Evolutionary conservation across 2,113 vertebrate species (phyloP).

Genomic region (Rhinoderma darwinii): DNA sequence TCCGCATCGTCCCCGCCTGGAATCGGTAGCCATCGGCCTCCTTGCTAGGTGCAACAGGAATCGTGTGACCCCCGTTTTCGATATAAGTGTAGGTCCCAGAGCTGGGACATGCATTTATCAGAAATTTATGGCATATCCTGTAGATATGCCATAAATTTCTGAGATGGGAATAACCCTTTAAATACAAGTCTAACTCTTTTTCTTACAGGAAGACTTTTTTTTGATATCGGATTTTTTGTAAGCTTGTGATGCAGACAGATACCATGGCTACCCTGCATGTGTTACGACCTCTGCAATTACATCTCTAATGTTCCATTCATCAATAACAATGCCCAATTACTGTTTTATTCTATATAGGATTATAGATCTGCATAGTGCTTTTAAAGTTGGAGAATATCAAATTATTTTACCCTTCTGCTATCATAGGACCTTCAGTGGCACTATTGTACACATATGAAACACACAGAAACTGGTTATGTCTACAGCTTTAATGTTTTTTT

Average conservation of each 20-base stretch:
- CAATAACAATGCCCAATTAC: conserved; percentile 40
- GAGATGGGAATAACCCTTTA: too few relatives aligned
- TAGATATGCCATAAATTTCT: too few relatives aligned
- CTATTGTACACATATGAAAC: background rate
- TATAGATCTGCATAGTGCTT: background rate
- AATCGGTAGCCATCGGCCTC: too few relatives aligned
- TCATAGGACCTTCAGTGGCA: background rate
- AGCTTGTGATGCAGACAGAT: conserved; percentile 66
- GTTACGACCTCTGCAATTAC: conserved; percentile 54
- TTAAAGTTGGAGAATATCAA: background rate
- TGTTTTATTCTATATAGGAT: conserved; percentile 27
- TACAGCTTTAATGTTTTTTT: background rate
- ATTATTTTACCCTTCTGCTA: background rate
- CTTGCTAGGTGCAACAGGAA: too few relatives aligned
- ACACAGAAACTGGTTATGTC: background rate
- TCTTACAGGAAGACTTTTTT: background rate
- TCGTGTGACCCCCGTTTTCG: too few relatives aligned
- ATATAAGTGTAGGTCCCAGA: too few relatives aligned
- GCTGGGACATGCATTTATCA: too few relatives aligned
- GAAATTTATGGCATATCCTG: too few relatives aligned
- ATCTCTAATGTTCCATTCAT: conserved; percentile 53
- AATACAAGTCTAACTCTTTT: background rate
- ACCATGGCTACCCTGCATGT: conserved; percentile 76
- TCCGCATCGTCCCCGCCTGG: too few relatives aligned
- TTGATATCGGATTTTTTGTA: conserved; percentile 14